Base-by-base conservation (phyloP, 2,888 invertebrate species). In the Galeopsomyia nigrocyanea region DNA sequence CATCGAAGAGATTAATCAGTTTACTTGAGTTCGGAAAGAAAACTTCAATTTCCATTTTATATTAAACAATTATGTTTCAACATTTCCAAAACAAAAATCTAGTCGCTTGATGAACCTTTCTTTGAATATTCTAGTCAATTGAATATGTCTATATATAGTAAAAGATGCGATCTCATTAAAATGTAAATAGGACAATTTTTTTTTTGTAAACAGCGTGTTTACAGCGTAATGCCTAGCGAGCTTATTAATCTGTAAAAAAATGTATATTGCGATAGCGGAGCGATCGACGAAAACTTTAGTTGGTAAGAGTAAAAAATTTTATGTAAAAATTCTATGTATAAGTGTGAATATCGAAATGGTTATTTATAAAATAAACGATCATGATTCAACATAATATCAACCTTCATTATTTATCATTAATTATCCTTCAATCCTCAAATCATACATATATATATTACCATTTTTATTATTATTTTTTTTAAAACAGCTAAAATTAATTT, bases 351-450 rank as follows among this genome's bases (percentile, higher is more conserved):
- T 39, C 39, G 39, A 70, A 68, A 60, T 22, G 60, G 67, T 68
- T 68, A 68, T 62, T 68, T 64, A 46, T 68, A 19, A 71, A 74
- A 74, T 74, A 74, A 26, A 74, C 50, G 51, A 74, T 57, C 51
- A 71, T 17, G 17, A 53, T 19, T 10, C 17, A 53, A 53, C 9
- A 17, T 17, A n/a, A 53, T 6, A 17, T 9, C 6, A 39, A 39
- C 7, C 39, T 39, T 39, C 7, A 10, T 39, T 39, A 26, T 26
- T 39, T 10, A 9, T 39, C 7, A 39, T 10, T 39, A 1, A 10
- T 39, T 1, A 39, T 39, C 39, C 7, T 1, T 39, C 13, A 7
- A 10, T n/a, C n/a, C n/a, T n/a, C n/a, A n/a, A n/a, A n/a, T n/a
- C n/a, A n/a, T n/a, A n/a, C n/a, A n/a, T n/a, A n/a, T n/a, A n/a